Evolutionary conservation across 1,140 invertebrate genomes (phyloP).

Genomic region (Andricus grossulariae): DNA sequence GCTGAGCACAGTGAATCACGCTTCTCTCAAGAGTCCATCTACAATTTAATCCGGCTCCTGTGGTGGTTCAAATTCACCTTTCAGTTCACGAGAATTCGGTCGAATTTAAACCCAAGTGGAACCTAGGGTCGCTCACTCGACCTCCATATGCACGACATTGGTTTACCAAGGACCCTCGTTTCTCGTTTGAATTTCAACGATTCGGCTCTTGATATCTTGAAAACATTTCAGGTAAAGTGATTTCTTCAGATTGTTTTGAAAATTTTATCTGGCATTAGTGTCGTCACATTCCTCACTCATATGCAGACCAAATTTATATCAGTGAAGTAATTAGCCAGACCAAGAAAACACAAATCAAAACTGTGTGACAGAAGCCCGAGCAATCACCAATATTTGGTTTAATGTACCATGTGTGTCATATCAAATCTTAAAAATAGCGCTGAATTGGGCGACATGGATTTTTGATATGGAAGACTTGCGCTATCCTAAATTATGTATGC

Average conservation of each 20-base stretch:
- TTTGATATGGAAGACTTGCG: too few species aligned
- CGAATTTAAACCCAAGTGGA: conserved; percentile 1
- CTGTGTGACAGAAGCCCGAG: too few species aligned
- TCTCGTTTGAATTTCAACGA: conserved; percentile 9
- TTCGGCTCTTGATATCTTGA: conserved; percentile 5
- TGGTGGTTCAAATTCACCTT: conserved; percentile 21
- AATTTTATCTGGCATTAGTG: too few species aligned
- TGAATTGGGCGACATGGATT: too few species aligned
- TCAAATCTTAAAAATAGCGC: too few species aligned
- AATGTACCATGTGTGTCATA: too few species aligned
- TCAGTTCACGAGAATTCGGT: conserved; percentile 26
- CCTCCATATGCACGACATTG: conserved; percentile 14
- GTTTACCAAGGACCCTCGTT: conserved; percentile 22
- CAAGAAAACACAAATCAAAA: too few species aligned
- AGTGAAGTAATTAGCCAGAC: too few species aligned
- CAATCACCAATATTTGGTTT: too few species aligned
- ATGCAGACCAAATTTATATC: too few species aligned
- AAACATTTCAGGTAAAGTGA: not conserved
- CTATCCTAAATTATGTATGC: too few species aligned
- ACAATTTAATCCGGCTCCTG: conserved; percentile 29
- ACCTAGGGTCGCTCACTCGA: not conserved
- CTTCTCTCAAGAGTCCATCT: conserved; percentile 31
- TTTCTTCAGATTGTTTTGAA: not conserved
- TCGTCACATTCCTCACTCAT: too few species aligned
- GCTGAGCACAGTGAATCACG: conserved; percentile 12